phyloP scores from a whole-genome alignment of 1,140 invertebrate genomes.

The Drosophila pectinifera region DNA sequence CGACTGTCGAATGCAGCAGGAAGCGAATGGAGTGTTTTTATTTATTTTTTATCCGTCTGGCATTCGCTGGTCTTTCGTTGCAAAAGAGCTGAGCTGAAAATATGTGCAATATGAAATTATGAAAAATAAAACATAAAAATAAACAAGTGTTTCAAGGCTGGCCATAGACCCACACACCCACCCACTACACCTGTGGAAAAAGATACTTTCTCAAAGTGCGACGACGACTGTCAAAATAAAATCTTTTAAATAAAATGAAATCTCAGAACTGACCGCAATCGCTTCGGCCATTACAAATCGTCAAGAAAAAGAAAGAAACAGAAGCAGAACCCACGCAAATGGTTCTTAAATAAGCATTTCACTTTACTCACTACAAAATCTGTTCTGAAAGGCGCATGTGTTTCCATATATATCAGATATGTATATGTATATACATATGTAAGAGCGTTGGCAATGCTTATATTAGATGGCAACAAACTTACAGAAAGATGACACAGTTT shows the following conservation, averaged over 20 bases:
- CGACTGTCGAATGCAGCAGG: constrained; percentile 69
- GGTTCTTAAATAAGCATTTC: constrained; percentile 50
- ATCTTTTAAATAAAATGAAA: constrained; percentile 43
- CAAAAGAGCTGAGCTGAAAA: constrained; percentile 9
- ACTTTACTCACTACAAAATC: constrained; percentile 23
- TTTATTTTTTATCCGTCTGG: constrained; percentile 28
- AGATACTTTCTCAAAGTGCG: constrained; percentile 51
- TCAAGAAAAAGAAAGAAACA: constrained; percentile 23
- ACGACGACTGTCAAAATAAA: constrained; percentile 32
- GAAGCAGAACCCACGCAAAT: constrained; percentile 29
- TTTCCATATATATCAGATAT: constrained; percentile 20
- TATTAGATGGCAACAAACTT: constrained; percentile 19
- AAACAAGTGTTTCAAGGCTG: constrained; percentile 69
- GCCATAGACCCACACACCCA: constrained; percentile 47
- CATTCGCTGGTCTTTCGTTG: constrained; percentile 10
- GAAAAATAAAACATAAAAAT: constrained; percentile 22
- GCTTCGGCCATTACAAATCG: constrained; percentile 55
- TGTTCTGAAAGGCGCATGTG: constrained; percentile 30
- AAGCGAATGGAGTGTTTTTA: constrained; percentile 47
- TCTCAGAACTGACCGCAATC: constrained; percentile 56
- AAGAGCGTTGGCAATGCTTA: constrained; percentile 5
- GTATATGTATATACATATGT: background rate
- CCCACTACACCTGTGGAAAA: constrained; percentile 22
- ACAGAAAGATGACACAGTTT: constrained; percentile 61
- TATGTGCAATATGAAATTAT: constrained; percentile 38